Base-by-base conservation (phyloP, 2,113 vertebrate genomes). In the Odobenus rosmarus region DNA sequence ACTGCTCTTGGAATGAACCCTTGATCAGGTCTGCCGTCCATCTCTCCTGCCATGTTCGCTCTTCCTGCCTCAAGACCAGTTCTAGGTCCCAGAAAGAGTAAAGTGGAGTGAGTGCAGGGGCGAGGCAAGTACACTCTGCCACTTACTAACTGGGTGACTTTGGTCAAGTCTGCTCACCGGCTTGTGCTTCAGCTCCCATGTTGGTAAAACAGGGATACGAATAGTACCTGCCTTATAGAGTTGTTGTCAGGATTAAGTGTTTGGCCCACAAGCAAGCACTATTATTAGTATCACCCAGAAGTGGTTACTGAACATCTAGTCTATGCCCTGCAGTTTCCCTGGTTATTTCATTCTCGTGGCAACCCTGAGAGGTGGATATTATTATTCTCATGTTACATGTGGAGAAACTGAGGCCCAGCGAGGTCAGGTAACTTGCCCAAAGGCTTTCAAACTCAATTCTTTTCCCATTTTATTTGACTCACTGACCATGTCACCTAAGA, bases 1-100 rank as follows among this genome's bases (percentile, higher is more conserved):
- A 88, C 69, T 84, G n/a, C 39, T 90, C 51, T 94, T 76, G 88
- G 84, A 81, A 88, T 88, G 82, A 89, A 31, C 51, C 18, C 36
- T 46, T 76, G 51, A 46, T 72, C 51, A 24, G 31, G 46, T 86
- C 83, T 96, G 24, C 31, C 51, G 1, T 94, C 77, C 21, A 8
- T 51, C 69, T 67, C 26, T 89, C 49, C 36, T 42, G 42, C 15
- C 36, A 24, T 49, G 49, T n/a, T 19, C 15, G 69, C 31, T 3
- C 5, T 55, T 80, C 28, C 8, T 67, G 28, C 64, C 28, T 82
- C 19, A 49, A 76, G 77, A 46, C 57, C 26, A 88, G 33, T 49
- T 59, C 62, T 13, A 46, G 57, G 55, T 59, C 46, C 53, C 46
- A 49, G 59, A 64, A 62, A 67, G 42, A 93, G 61, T 26, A 55